Evolutionary conservation across 2,797 vertebrate genomes (phyloP).

Genomic region (Melanotaenia maccullochi): DNA sequence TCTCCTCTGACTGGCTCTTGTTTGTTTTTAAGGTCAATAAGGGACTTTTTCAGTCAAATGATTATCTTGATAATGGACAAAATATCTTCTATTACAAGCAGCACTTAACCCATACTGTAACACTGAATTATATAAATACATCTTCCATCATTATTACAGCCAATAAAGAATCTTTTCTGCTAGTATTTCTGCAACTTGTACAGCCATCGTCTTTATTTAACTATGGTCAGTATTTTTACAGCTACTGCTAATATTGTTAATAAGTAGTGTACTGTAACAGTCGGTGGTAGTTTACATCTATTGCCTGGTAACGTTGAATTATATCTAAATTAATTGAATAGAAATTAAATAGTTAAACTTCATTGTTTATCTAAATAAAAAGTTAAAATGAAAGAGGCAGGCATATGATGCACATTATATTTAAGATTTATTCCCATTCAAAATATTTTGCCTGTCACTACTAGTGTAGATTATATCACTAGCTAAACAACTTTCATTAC

Average conservation of each 20-base stretch:
- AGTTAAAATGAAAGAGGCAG: no score
- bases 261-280: neutral
- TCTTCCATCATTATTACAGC: neutral
- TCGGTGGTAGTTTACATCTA: neutral
- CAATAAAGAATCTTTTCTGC: neutral
- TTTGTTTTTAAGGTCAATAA: neutral
- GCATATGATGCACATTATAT: no score
- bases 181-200: neutral
- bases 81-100: neutral
- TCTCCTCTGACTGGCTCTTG: neutral
- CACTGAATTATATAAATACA: neutral
- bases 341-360: no score
- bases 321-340: no score
- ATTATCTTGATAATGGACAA: neutral
- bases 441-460: neutral
- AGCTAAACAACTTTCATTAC: no score
- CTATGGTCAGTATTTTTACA: neutral
- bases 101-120: no score
- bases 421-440: neutral
- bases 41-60: neutral
- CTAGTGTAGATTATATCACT: no score
- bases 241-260: neutral
- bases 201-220: neutral
- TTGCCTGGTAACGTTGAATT: no score
- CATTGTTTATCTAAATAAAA: no score